phyloP scores from a whole-genome alignment of 92 coral and sea anemone species.

The Parazoanthus atlanticus region DNA sequence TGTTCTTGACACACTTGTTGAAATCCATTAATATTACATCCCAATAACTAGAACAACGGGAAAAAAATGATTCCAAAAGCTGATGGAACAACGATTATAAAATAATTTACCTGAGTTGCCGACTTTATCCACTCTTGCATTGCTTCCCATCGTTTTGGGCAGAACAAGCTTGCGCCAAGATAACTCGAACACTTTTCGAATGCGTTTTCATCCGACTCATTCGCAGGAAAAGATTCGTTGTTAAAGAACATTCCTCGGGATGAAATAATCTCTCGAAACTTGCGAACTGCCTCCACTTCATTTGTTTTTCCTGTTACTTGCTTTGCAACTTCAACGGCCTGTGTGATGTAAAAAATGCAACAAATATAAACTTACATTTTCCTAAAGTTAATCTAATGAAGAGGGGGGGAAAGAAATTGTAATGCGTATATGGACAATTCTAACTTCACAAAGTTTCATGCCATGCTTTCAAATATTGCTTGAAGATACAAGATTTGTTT shows the following conservation, averaged over 20 bases:
- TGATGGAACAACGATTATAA: not conserved
- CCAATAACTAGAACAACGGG: not conserved
- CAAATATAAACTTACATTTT: too few relatives aligned
- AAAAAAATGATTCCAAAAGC: not conserved
- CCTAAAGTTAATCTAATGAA: not conserved
- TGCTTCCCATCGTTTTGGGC: conserved; percentile 86
- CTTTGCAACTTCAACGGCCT: conserved; percentile 81
- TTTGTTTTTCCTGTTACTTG: conserved; percentile 64
- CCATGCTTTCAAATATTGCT: not conserved
- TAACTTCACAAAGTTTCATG: too few relatives aligned
- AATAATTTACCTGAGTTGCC: conserved; percentile 56
- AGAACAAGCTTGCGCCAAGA: conserved; percentile 59
- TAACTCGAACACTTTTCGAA: conserved; percentile 57
- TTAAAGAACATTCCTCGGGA: conserved; percentile 68
- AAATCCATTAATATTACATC: too few relatives aligned
- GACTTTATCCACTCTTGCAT: conserved; percentile 71
- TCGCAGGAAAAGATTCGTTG: conserved; percentile 61
- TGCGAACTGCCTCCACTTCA: conserved; percentile 61
- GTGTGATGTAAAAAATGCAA: not conserved
- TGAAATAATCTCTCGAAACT: conserved; percentile 52
- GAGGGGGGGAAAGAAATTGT: not conserved
- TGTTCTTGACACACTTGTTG: too few relatives aligned
- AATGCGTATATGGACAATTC: not conserved
- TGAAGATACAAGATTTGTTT: not conserved
- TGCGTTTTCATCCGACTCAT: conserved; percentile 71